phyloP scores from a whole-genome alignment of 2,797 vertebrate species.

The Gadopsis bispinosus region DNA sequence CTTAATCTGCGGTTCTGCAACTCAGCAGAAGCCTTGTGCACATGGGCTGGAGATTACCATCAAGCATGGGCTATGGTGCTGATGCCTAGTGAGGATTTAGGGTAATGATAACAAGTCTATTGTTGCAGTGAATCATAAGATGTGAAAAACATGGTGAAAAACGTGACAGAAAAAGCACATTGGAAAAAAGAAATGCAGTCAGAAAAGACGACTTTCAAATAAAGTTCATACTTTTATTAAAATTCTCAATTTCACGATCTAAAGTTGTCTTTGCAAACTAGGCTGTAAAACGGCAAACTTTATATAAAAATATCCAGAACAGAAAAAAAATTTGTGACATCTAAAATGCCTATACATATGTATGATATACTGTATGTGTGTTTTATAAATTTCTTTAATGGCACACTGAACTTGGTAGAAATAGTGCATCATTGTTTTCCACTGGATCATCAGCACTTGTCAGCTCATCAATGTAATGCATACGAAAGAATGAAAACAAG shows the following conservation, averaged over 20 bases:
- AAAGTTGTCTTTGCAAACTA: background rate
- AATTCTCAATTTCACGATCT: background rate
- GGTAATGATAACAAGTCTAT: constrained; percentile 34
- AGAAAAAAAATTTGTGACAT: background rate
- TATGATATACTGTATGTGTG: background rate
- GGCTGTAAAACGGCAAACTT: background rate
- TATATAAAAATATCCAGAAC: background rate
- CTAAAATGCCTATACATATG: background rate
- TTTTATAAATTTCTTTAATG: background rate
- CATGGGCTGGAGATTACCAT: constrained; percentile 79
- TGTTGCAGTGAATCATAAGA: constrained; percentile 9
- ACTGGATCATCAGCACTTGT: background rate
- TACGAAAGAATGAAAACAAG: background rate
- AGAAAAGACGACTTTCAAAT: constrained; percentile 30
- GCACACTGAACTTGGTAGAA: constrained; percentile 5
- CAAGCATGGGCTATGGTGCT: constrained; percentile 35
- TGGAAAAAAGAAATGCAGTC: constrained; percentile 17
- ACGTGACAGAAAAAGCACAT: background rate
- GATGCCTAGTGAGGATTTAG: constrained; percentile 47
- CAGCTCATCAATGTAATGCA: background rate
- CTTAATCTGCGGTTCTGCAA: constrained; percentile 80
- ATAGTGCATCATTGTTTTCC: background rate
- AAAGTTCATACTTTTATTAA: constrained; percentile 46
- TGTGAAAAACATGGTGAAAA: background rate
- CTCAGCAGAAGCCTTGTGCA: constrained; percentile 81